Evolutionary conservation across 2,888 invertebrate genomes (phyloP).

Genomic region (Colostygia pectinataria): DNA sequence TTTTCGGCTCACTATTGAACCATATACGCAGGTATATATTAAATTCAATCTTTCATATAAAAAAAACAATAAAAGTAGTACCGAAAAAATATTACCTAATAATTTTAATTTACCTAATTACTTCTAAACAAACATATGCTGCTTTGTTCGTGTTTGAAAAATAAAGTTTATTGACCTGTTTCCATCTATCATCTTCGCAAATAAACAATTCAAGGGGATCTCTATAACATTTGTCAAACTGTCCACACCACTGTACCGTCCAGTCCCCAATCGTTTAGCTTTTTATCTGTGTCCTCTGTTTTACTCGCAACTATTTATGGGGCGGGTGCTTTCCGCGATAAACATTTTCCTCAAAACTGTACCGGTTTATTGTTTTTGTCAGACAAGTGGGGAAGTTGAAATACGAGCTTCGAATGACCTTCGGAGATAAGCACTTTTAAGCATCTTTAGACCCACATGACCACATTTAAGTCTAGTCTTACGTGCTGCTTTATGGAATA

Average conservation of each 20-base stretch:
- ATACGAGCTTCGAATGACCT: constrained; percentile 71
- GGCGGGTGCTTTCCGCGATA: constrained; percentile 75
- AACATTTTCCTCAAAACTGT: constrained; percentile 74
- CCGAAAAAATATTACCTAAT: too few relatives aligned
- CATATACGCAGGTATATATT: too few relatives aligned
- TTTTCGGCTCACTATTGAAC: too few relatives aligned
- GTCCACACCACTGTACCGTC: constrained; percentile 54
- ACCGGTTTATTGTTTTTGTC: constrained; percentile 77
- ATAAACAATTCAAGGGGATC: constrained; percentile 19
- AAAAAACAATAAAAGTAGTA: too few relatives aligned
- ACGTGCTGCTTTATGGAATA: neutral
- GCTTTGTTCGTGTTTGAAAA: too few relatives aligned
- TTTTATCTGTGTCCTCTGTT: constrained; percentile 76
- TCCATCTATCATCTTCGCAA: constrained; percentile 17
- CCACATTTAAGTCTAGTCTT: neutral
- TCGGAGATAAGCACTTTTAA: constrained; percentile 43
- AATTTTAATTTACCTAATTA: too few relatives aligned
- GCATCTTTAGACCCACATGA: neutral
- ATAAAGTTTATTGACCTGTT: constrained; percentile 4
- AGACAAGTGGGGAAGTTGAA: constrained; percentile 65
- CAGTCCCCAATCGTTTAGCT: constrained; percentile 61
- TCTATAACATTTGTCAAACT: constrained; percentile 53
- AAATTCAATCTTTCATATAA: too few relatives aligned
- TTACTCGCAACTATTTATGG: constrained; percentile 77
- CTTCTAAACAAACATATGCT: too few relatives aligned